phyloP scores from a whole-genome alignment of 2,888 invertebrate genomes.

The Agonopterix alstromeriana region DNA sequence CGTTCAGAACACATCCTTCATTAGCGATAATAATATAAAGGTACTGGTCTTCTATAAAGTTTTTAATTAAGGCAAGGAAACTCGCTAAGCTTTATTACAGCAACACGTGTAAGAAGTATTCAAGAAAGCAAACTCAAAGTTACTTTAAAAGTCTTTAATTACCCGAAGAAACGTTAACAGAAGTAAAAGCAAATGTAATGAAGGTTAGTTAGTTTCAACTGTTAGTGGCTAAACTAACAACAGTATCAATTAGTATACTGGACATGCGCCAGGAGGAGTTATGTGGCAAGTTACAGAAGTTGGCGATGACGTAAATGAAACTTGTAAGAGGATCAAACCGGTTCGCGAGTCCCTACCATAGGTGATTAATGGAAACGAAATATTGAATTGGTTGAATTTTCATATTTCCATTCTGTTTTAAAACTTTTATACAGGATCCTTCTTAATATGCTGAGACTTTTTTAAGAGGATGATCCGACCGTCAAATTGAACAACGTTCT shows the following conservation, averaged over 20 bases:
- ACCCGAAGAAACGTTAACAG: too few species aligned
- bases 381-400: too few species aligned
- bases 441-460: too few species aligned
- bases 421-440: too few species aligned
- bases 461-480: too few species aligned
- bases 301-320: conserved; percentile 1
- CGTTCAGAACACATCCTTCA: conserved; percentile 1
- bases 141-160: too few species aligned
- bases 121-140: too few species aligned
- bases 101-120: too few species aligned
- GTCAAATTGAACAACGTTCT: too few species aligned
- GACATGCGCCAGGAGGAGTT: conserved; percentile 12
- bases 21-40: conserved; percentile 1
- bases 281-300: conserved; percentile 8
- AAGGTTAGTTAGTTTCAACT: background rate
- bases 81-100: too few species aligned
- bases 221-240: background rate
- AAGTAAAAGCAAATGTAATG: too few species aligned
- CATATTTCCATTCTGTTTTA: too few species aligned
- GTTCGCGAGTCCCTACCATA: background rate
- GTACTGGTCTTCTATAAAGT: background rate
- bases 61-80: background rate
- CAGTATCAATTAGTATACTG: conserved; percentile 12
- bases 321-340: conserved; percentile 3
- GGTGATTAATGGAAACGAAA: background rate